A percentile compares a stretch with the other conserved stretches of the same genome.
These are phyloP conservation scores for Euzophera pinguis DNA, from an alignment of 2,888 invertebrate genomes.

Conservation along the genomic window DNA sequence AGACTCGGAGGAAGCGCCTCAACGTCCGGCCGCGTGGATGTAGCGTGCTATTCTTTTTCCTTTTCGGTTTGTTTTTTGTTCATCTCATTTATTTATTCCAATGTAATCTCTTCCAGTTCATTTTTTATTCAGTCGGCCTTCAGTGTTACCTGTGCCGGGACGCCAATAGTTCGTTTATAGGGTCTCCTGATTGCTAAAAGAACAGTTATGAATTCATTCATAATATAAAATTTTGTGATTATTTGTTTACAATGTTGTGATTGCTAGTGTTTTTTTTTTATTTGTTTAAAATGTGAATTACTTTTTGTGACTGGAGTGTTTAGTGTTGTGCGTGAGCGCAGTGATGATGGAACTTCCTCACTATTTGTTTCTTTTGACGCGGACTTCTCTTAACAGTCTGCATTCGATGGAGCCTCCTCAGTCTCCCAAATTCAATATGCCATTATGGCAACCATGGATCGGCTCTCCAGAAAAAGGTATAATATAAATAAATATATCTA, in stretches of 20 bases:
- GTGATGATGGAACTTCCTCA: slow-evolving; percentile 75
- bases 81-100: slow-evolving; percentile 81
- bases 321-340: slow-evolving; percentile 35
- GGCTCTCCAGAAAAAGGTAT: slow-evolving; percentile 64
- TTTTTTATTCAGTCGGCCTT: slow-evolving; percentile 80
- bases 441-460: slow-evolving; percentile 76
- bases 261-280: slow-evolving; percentile 14
- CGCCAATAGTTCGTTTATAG: slow-evolving; percentile 59
- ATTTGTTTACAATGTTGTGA: slow-evolving; percentile 14
- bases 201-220: slow-evolving; percentile 2
- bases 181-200: slow-evolving; percentile 40
- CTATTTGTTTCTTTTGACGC: slow-evolving; percentile 64
- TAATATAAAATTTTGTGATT: slow-evolving; percentile 17
- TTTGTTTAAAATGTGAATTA: slow-evolving; percentile 22
- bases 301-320: slow-evolving; percentile 15
- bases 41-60: slow-evolving; percentile 75
- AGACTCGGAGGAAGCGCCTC: slow-evolving; percentile 77
- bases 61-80: slow-evolving; percentile 77
- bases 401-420: slow-evolving; percentile 73
- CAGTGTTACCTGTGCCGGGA: slow-evolving; percentile 77
- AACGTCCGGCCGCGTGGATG: slow-evolving; percentile 80
- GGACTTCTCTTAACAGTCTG: slow-evolving; percentile 56
- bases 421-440: slow-evolving; percentile 73
- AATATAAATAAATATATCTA: too few relatives aligned
- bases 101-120: slow-evolving; percentile 79